phyloP scores from a whole-genome alignment of 2,888 invertebrate species.

The Leucophora obtusa region DNA sequence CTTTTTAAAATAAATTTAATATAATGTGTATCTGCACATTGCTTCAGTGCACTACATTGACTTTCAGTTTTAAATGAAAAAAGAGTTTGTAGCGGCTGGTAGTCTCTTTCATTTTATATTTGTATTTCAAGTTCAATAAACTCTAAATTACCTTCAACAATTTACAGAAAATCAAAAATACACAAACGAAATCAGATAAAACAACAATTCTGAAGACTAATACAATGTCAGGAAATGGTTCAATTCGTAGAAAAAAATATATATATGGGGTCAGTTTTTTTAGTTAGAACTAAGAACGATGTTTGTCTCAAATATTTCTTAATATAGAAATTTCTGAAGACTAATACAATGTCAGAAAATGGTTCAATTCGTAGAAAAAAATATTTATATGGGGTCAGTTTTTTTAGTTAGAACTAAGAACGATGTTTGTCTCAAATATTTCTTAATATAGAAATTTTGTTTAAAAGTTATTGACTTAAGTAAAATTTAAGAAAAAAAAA shows the following conservation, averaged over 20 bases:
- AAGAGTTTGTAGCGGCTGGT: neutral
- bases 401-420: no score
- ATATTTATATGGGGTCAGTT: no score
- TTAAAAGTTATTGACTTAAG: no score
- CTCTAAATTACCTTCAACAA: slow-evolving; percentile 46
- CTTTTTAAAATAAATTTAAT: neutral
- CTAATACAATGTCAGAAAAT: neutral
- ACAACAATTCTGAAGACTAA: neutral
- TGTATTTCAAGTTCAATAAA: slow-evolving; percentile 54
- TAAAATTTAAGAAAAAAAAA: no score
- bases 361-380: neutral
- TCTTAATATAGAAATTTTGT: no score
- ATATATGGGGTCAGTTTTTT: no score
- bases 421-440: no score
- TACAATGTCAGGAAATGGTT: slow-evolving; percentile 1
- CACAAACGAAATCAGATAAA: neutral
- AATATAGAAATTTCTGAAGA: no score
- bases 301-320: no score
- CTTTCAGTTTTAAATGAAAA: slow-evolving; percentile 32
- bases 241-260: neutral
- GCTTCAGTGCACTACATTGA: slow-evolving; percentile 44
- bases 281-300: no score
- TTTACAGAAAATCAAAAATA: slow-evolving; percentile 13
- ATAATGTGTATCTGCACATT: slow-evolving; percentile 6
- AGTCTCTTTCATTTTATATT: slow-evolving; percentile 13